Base-by-base conservation (phyloP, 2,797 vertebrate species). In the Periophthalmus magnuspinnatus region DNA sequence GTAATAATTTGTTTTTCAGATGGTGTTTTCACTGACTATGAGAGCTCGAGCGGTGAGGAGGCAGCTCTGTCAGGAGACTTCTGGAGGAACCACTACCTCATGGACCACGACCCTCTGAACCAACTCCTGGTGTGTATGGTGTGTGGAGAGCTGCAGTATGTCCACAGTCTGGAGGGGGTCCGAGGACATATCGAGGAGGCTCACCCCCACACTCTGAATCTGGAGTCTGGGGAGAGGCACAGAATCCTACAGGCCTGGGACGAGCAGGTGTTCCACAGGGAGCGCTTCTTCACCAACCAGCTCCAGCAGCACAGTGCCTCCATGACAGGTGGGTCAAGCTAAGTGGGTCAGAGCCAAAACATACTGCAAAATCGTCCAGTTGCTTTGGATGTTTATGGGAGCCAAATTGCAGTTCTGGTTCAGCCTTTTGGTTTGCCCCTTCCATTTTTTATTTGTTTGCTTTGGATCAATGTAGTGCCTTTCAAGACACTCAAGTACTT, bases 71-170 rank as follows among this genome's bases (percentile, higher is more conserved):
- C 91, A 0, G 90, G 84, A 36, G 63, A 45, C 0, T 69, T 79
- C 52, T 95, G 93, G 94, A 88, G 93, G 82, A 89, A 67, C 71
- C 80, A 88, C 82, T 96, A 95, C 91, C 94, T 97, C 84, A 96
- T 97, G 95, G 96, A 97, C 89, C 95, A 94, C 6, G 95, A 97
- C 78, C 93, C 94, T 0, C 91, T 94, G 80, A 95, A 94, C 85
- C 95, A 95, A 89, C 92, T 95, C 76, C 90, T 97, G 87, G 95
- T 95, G 89, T 97, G 96, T 86, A 96, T 96, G 93, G 95, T 96
- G 79, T 97, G 96, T 52, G 94, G 95, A 58, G 92, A 92, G 65
- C 92, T 93, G 77, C 91, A 96, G 86, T 95, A 95, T 85, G 94
- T 93, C 21, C 93, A 95, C 78, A 94, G 92, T 80, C 81, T 94